phyloP scores from a whole-genome alignment of 2,113 vertebrate species.

The Pollachius pollachius region DNA sequence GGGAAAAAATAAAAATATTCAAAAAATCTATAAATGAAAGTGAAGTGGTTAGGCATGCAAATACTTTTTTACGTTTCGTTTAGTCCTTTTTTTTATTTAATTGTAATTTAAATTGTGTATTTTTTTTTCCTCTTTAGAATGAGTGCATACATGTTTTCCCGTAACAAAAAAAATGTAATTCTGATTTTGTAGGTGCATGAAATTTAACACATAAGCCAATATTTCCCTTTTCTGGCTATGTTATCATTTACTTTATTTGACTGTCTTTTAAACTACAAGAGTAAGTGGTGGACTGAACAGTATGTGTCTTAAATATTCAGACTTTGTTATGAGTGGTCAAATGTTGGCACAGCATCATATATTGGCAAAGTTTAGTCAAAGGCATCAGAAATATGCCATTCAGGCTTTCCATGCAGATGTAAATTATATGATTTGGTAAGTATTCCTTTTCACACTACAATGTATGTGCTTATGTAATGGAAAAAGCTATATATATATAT shows the following conservation, averaged over 20 bases:
- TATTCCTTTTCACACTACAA: conserved; percentile 37
- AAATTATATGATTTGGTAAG: conserved; percentile 47
- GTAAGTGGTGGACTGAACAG: conserved; percentile 16
- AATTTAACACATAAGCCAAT: conserved; percentile 9
- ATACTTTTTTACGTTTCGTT: neutral
- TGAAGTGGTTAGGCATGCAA: conserved; percentile 14
- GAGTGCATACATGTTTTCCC: neutral
- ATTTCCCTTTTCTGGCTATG: neutral
- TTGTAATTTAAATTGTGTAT: conserved; percentile 12
- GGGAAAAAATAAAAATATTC: too few relatives aligned
- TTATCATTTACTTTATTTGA: conserved; percentile 13
- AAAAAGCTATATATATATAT: conserved; percentile 30
- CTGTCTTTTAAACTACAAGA: conserved; percentile 4
- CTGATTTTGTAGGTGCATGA: conserved; percentile 48
- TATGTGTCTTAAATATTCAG: conserved; percentile 29
- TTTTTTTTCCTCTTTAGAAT: neutral
- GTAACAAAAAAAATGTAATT: neutral
- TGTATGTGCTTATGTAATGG: conserved; percentile 50
- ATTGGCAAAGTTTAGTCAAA: conserved; percentile 39
- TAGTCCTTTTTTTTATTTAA: conserved; percentile 8
- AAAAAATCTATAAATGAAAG: neutral
- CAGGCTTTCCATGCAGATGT: conserved; percentile 51
- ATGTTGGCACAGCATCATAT: conserved; percentile 28
- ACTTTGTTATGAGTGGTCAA: conserved; percentile 37
- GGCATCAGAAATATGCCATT: conserved; percentile 42